Conservation (phyloP, 2,113 vertebrate species). For the Cinclus cinclus region DNA sequence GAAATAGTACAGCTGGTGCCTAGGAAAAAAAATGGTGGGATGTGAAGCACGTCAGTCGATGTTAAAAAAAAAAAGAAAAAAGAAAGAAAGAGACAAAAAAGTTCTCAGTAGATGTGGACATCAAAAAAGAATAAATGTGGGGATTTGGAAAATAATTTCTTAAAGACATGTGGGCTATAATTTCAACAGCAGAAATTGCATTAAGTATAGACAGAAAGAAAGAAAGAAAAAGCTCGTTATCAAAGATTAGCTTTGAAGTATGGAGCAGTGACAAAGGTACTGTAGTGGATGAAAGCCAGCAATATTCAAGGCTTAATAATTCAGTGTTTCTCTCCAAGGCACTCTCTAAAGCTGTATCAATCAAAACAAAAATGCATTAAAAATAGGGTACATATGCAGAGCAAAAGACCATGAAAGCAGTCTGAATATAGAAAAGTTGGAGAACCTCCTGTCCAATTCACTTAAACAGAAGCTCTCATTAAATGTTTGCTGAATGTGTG, state of each 20-base stretch:
- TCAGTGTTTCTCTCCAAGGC: conserved; percentile 31
- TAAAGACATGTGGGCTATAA: conserved; percentile 15
- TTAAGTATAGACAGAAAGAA: conserved; percentile 11
- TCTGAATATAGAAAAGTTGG: neutral
- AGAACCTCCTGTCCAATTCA: neutral
- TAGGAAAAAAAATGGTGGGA: neutral
- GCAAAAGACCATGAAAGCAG: conserved; percentile 25
- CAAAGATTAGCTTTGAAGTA: conserved; percentile 57
- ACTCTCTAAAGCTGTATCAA: conserved; percentile 38
- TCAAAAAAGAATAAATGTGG: conserved; percentile 29
- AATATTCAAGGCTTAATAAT: conserved; percentile 53
- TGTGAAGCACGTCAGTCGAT: neutral
- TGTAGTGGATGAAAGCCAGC: conserved; percentile 48
- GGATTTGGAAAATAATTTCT: conserved; percentile 54
- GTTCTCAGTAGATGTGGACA: conserved; percentile 35
- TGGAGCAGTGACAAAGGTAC: conserved; percentile 37
- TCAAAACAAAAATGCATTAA: conserved; percentile 51
- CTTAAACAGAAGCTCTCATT: neutral
- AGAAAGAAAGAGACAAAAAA: neutral
- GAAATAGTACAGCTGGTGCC: neutral
- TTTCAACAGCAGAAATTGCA: conserved; percentile 45
- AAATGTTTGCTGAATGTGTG: neutral
- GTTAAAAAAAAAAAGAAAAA: neutral
- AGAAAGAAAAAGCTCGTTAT: conserved; percentile 50
- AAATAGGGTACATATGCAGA: neutral